These are phyloP conservation scores for Xiphydria camelus DNA, from an alignment of 2,888 invertebrate genomes.

Conservation along the genomic window DNA sequence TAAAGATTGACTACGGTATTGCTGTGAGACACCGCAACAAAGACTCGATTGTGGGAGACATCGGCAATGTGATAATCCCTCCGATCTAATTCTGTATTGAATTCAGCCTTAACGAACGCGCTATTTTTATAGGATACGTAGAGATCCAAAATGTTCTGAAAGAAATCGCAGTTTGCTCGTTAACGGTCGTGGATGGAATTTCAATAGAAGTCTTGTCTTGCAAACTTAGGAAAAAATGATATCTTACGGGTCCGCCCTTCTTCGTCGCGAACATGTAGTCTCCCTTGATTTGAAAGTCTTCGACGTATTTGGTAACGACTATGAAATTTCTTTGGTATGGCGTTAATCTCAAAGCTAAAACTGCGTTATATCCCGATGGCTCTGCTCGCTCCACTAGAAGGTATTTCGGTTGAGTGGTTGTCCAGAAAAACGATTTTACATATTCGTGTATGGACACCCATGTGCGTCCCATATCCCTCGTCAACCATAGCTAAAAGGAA, in stretches of 20 bases:
- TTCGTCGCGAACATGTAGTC: constrained; percentile 86
- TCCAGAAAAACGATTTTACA: constrained; percentile 82
- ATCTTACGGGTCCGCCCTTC: constrained; percentile 45
- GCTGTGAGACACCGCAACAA: constrained; percentile 81
- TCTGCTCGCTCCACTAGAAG: constrained; percentile 73
- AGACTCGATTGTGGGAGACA: constrained; percentile 77
- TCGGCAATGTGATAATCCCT: constrained; percentile 82
- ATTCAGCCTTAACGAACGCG: constrained; percentile 72
- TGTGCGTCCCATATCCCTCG: constrained; percentile 73
- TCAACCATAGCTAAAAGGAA: constrained; percentile 72
- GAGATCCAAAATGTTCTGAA: constrained; percentile 63
- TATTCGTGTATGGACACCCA: constrained; percentile 72
- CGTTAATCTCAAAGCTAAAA: constrained; percentile 56
- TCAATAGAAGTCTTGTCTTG: constrained; percentile 7
- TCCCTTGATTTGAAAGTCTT: constrained; percentile 81
- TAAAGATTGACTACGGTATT: constrained; percentile 77
- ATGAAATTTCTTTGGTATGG: constrained; percentile 42
- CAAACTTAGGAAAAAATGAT: constrained; percentile 1
- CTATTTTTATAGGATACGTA: constrained; percentile 77
- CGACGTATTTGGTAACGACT: constrained; percentile 68
- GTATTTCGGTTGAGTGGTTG: constrained; percentile 56
- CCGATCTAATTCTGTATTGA: constrained; percentile 70
- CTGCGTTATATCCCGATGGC: constrained; percentile 63
- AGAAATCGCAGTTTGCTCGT: constrained; percentile 2
- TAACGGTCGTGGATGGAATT: no score